Evolutionary conservation across 2,888 invertebrate genomes (phyloP), one percentile per base, ranked within the genome.

Genomic region (Aethes cnicana): DNA sequence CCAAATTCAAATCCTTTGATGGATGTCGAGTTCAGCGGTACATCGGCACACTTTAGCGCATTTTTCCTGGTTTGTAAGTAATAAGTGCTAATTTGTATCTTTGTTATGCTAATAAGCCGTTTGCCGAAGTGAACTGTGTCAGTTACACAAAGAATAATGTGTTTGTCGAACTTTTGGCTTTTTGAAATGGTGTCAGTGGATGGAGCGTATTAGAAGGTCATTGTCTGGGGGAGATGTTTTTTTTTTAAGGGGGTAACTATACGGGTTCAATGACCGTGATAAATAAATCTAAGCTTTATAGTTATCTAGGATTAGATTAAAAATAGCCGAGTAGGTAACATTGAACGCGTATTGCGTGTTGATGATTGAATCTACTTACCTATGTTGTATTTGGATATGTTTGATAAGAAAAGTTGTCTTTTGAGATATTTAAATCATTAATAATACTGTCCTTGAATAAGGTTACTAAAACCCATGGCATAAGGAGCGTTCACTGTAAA

Each of bases 91-190:
- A 71, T 64, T 61, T 37, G 53, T 50, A 55, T 62, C 54, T 64
- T 70, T 69, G 66, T 69, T 47, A 69, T 70, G 66, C 59, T 67
- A 70, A 71, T 67, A 58, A 59, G 54, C 53, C 14, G 1, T 21
- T 57, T 47, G 52, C 50, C 47, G 47, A 53, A 60, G 57, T 47
- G 53, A 66, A 62, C 54, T 67, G 61, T 69, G 69, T 67, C 69
- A 69, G 63, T 55, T 57, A 55, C 56, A 68, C 66, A 69, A 69
- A 62, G 59, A 56, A 52, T 26, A 26, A 33, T 55, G 41, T 61
- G 55, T 58, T 54, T 54, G 50, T 28, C 50, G 4, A 14, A 12
- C 14, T 11, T 2, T n/a, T 26, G 44, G 47, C 53, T 58, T 61
- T 55, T 42, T 20, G 32, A 47, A 67, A 55, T 52, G 59, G 50